Evolutionary conservation across 2,888 invertebrate species (phyloP), one percentile per base, ranked within the genome.

Genomic region (Matsumyia berberina): DNA sequence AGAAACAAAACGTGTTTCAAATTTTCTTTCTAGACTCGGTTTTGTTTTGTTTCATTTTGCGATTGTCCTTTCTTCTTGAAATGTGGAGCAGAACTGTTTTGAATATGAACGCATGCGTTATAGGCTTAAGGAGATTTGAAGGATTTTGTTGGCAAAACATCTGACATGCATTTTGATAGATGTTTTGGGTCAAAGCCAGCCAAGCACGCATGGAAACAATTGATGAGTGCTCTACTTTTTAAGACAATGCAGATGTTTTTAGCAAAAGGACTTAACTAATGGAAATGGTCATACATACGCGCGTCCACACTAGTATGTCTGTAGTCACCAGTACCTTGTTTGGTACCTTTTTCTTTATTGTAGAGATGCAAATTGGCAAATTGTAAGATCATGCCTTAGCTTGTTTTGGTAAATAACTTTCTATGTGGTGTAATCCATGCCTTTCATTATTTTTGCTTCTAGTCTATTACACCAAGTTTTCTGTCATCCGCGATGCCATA

Each of bases 131-230:
- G 35, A 53, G 83, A 73, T 83, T 83, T 55, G n/a, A 62, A 57
- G 60, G 60, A 73, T 78, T 62, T 62, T 83, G 67, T 83, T 83
- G 83, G 83, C 83, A 73, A 83, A 83, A 83, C 73, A 83, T 73
- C 73, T 83, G 62, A 83, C 37, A 51, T 70, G 39, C n/a, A n/a
- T n/a, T 17, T 24, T 24, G 51, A 5, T 5, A 46, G 12, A 53
- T 58, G n/a, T 19, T 33, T 46, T 49, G 15, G 53, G 53, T 53
- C n/a, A 67, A 31, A 17, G 53, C 53, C 39, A 39, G 39, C 1
- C 66, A 67, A n/a, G 39, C 15, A 53, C 29, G 17, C 15, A 6
- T 5, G 2, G 5, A 42, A 5, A 53, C 66, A 53, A 67, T 31
- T 8, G 66, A 15, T 11, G 15, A 29, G 11, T 53, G 66, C 53